These are phyloP conservation scores for Actinostola sp. DNA, from an alignment of 92 coral and sea anemone species.

Conservation along the genomic window DNA sequence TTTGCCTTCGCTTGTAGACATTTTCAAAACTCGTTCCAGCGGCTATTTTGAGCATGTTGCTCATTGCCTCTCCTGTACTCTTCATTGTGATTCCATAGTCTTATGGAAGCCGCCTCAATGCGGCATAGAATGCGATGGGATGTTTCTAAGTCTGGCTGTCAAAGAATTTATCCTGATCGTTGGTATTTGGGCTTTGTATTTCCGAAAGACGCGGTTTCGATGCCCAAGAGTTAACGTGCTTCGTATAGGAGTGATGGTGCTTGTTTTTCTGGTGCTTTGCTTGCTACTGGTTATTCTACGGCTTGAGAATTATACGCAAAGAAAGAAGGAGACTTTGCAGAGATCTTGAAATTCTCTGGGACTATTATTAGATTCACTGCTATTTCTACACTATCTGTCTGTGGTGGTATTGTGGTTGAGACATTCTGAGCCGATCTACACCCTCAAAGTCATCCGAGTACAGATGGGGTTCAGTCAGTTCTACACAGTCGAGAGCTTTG, in stretches of 20 bases:
- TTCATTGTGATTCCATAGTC: conserved; percentile 83
- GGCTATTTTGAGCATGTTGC: conserved; percentile 71
- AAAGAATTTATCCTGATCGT: conserved; percentile 82
- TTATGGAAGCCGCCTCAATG: conserved; percentile 78
- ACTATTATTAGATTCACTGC: conserved; percentile 80
- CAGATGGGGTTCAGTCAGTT: conserved; percentile 87
- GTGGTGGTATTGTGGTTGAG: conserved; percentile 94
- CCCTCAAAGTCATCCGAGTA: conserved; percentile 93
- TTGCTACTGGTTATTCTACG: conserved; percentile 96
- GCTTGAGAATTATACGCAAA: conserved; percentile 75
- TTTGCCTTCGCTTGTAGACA: conserved; percentile 81
- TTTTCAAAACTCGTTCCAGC: conserved; percentile 71
- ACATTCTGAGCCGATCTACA: conserved; percentile 83
- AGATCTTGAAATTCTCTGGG: conserved; percentile 77
- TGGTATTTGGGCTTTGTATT: conserved; percentile 98
- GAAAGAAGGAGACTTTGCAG: conserved; percentile 50
- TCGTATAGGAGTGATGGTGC: conserved; percentile 80
- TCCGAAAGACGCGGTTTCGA: conserved; percentile 94
- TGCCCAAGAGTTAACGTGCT: conserved; percentile 91
- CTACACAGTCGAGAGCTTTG: conserved; percentile 86
- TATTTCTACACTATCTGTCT: conserved; percentile 89
- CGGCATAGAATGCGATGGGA: conserved; percentile 83
- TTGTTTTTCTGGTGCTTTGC: conserved; percentile 82
- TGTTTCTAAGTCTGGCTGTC: conserved; percentile 90
- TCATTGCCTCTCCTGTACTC: conserved; percentile 83